A percentile compares a stretch with the other conserved stretches of the same genome.
Conservation (phyloP, 2,888 invertebrate species). For the Flexamia atlantica region DNA sequence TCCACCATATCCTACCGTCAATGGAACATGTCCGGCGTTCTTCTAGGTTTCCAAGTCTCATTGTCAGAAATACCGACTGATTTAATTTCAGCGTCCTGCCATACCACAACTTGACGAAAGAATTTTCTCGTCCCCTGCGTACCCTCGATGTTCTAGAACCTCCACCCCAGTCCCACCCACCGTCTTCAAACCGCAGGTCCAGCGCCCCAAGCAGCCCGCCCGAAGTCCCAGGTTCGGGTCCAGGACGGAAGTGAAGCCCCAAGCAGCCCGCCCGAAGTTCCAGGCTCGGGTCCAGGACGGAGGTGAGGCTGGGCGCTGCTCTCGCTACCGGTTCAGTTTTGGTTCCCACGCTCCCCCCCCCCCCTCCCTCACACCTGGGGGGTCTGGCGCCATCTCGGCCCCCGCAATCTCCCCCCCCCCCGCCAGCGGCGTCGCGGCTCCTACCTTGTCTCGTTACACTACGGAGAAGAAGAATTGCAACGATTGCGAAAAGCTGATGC, state of each 20-base stretch:
- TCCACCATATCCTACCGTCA: too few species aligned
- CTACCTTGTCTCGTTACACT: conserved; percentile 23
- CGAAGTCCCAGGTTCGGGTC: background rate
- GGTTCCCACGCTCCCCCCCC: background rate
- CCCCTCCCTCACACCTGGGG: conserved; percentile 28
- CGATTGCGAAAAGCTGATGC: conserved; percentile 23
- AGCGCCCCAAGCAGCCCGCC: background rate
- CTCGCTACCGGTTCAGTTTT: background rate
- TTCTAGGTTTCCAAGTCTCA: too few species aligned
- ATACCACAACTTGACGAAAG: too few species aligned
- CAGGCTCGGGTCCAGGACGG: background rate
- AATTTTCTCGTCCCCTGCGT: too few species aligned
- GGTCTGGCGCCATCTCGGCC: conserved; percentile 39
- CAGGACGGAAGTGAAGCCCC: background rate
- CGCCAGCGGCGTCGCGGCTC: background rate
- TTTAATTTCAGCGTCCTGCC: too few species aligned
- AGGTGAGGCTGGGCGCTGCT: background rate
- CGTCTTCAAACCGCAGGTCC: too few species aligned
- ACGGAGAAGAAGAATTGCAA: background rate
- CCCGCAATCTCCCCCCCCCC: conserved; percentile 23
- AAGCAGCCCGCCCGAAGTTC: background rate
- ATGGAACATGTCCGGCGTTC: too few species aligned
- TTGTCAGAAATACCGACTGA: too few species aligned
- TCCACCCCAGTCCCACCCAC: too few species aligned
- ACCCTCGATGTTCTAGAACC: too few species aligned